Evolutionary conservation across 1,140 invertebrate species (phyloP).

Genomic region (Helicoverpa armigera): DNA sequence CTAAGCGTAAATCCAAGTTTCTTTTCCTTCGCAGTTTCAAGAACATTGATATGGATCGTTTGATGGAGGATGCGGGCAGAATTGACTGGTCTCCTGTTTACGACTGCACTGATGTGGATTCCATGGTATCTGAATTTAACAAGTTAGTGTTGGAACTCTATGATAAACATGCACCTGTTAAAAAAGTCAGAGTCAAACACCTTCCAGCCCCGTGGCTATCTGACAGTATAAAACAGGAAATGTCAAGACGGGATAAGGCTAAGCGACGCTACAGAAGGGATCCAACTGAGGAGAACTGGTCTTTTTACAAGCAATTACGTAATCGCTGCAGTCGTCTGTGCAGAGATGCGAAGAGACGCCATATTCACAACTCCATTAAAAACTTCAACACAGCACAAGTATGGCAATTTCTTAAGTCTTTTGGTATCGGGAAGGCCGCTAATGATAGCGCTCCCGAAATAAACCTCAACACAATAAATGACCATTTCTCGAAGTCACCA

Average conservation of each 20-base stretch:
- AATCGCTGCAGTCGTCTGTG: neutral
- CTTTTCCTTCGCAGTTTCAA: conserved; percentile 5
- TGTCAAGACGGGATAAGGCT: neutral
- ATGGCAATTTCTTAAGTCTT: conserved; percentile 4
- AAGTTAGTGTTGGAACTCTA: neutral
- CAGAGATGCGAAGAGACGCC: neutral
- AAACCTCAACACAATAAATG: too few relatives aligned
- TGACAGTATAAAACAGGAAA: neutral
- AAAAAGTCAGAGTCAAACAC: neutral
- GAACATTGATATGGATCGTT: conserved; percentile 9
- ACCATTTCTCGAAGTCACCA: conserved; percentile 5
- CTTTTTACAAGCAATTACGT: neutral
- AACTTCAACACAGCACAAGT: conserved; percentile 2
- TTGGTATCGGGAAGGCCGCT: conserved; percentile 6
- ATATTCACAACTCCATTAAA: conserved; percentile 1
- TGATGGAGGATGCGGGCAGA: neutral
- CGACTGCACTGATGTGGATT: neutral
- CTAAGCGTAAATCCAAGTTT: conserved; percentile 7
- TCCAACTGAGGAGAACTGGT: neutral
- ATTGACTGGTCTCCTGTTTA: conserved; percentile 1
- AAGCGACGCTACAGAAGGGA: neutral
- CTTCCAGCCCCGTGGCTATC: neutral
- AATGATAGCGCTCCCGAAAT: neutral
- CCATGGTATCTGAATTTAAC: neutral
- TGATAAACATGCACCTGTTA: neutral